Evolutionary conservation across 92 coral and sea anemone genomes (phyloP), one percentile per base, ranked within the genome.

Genomic region (Phenganax stokvisi): DNA sequence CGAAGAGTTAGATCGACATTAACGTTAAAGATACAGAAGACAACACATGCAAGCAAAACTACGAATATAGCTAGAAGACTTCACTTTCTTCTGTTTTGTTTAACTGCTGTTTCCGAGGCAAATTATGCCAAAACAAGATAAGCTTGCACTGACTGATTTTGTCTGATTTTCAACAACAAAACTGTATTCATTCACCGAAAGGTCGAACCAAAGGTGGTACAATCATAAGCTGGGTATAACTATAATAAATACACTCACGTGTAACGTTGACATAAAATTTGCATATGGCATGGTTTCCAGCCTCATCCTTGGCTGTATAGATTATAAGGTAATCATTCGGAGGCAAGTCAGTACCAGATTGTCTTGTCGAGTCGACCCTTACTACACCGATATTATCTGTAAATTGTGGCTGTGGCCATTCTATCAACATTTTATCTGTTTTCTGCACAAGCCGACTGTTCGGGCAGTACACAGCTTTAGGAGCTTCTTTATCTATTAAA

Each of bases 321-420:
- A 81, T 88, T 25, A 94, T 87, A 12, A 67, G 87, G 64, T 88
- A 58, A 37, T 92, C 87, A 80, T 72, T 84, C 10, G 87, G 81
- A 17, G 74, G 80, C 83, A 92, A 77, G 25, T 78, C 56, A 85
- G 82, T 86, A 15, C 98, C 98, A 74, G 96, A 90, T 30, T 86
- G 70, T 27, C 88, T 87, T 67, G 76, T 92, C 25, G 96, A 79
- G 66, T 82, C 76, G 0, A 77, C 83, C 53, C 74, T 86, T 6
- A 75, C 86, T 29, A 94, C 97, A 71, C 81, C 92, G 62, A 94
- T 96, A 51, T 94, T 94, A 82, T 94, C 98, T 27, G 89, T 90
- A 86, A 92, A 94, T 16, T 79, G 83, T 20, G 98, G 96, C 84
- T 87, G 83, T 17, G 84, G 87, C 98, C 98, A 94, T 53, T 72